phyloP scores from a whole-genome alignment of 2,113 vertebrate species.

The Clarias batrachus region DNA sequence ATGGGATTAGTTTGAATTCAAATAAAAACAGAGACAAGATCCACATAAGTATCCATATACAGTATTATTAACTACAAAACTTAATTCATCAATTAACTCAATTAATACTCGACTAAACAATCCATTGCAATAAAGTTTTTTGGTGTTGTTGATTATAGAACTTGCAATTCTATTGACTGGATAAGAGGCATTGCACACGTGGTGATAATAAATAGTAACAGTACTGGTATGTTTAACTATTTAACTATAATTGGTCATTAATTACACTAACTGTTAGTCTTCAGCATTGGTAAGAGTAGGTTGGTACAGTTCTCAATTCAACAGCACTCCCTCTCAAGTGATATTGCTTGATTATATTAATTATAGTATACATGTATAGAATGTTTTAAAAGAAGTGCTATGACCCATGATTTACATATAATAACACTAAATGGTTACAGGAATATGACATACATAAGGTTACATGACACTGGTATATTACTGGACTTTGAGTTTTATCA shows the following conservation, averaged over 20 bases:
- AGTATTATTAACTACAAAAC: too few relatives aligned
- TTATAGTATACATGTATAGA: background rate
- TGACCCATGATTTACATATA: background rate
- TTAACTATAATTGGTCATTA: too few relatives aligned
- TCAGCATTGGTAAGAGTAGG: too few relatives aligned
- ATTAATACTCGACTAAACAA: background rate
- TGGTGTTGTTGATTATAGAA: background rate
- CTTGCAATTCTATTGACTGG: background rate
- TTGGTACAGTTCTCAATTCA: too few relatives aligned
- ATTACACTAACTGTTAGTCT: too few relatives aligned
- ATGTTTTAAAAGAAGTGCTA: background rate
- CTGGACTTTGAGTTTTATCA: background rate
- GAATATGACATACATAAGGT: background rate
- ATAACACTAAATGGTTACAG: background rate
- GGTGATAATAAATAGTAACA: too few relatives aligned
- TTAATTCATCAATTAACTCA: background rate
- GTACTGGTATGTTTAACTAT: too few relatives aligned
- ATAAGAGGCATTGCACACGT: background rate
- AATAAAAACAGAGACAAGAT: background rate
- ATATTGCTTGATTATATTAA: background rate
- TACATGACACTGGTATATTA: background rate
- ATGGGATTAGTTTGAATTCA: background rate
- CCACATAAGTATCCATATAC: background rate
- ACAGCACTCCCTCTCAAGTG: background rate
- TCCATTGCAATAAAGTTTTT: background rate